Evolutionary conservation across 2,888 invertebrate genomes (phyloP).

Genomic region (Blera fallax): DNA sequence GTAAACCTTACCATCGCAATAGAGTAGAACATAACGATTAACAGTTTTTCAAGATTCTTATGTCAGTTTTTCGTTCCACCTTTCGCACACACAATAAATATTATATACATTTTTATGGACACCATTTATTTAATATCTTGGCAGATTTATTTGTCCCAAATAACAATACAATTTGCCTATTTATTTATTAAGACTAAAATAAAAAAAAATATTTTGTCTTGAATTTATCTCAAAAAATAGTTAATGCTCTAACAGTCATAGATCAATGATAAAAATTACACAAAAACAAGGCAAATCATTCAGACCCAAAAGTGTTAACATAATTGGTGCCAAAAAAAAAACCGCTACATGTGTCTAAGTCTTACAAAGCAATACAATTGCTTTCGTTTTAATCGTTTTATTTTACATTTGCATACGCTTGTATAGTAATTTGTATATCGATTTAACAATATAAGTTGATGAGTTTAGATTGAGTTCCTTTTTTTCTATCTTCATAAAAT

Average conservation of each 20-base stretch:
- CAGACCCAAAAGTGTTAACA: not conserved
- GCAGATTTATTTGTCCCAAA: slow-evolving; percentile 16
- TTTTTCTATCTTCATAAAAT: slow-evolving; percentile 1
- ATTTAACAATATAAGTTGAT: slow-evolving; percentile 23
- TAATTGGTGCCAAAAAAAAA: not conserved
- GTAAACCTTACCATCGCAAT: too few species aligned
- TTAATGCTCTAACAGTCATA: slow-evolving; percentile 12
- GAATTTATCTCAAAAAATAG: not conserved
- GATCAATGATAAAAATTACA: not conserved
- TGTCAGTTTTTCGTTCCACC: not conserved
- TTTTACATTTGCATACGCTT: slow-evolving; percentile 17
- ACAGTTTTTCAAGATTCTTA: too few species aligned
- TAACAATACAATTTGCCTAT: slow-evolving; percentile 4
- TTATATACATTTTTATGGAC: not conserved
- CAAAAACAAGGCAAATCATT: slow-evolving; percentile 12
- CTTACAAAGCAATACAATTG: not conserved
- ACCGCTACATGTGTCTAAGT: not conserved
- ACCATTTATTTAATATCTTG: slow-evolving; percentile 36
- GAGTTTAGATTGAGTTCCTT: slow-evolving; percentile 16
- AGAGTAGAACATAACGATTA: too few species aligned
- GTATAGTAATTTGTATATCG: not conserved
- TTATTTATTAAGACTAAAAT: slow-evolving; percentile 6
- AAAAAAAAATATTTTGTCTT: slow-evolving; percentile 26
- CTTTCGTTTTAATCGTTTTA: not conserved
- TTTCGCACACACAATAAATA: not conserved